Percentiles rank a stretch among this genome's conserved stretches.
Conservation (phyloP, 2,888 invertebrate genomes). For the Portevinia maculata region DNA sequence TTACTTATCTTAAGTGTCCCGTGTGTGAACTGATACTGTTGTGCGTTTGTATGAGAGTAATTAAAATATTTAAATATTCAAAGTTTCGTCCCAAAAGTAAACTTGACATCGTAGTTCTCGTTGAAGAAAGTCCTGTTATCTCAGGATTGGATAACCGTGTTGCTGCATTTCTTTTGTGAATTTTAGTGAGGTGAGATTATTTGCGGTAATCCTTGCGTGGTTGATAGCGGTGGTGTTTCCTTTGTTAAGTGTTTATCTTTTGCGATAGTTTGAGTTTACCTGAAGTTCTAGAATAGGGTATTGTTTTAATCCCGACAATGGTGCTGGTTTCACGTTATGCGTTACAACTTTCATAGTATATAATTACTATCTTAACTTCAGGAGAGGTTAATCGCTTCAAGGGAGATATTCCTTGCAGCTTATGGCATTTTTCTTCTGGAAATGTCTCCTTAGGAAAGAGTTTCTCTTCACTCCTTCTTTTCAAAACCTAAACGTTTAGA, state of each 20-base stretch:
- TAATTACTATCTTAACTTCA: slow-evolving; percentile 45
- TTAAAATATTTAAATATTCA: slow-evolving; percentile 67
- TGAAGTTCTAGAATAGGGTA: slow-evolving; percentile 31
- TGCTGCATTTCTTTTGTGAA: slow-evolving; percentile 58
- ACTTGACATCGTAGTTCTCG: slow-evolving; percentile 2
- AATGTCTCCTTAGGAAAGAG: too few relatives aligned
- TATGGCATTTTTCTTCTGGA: not conserved
- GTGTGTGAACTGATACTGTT: slow-evolving; percentile 43
- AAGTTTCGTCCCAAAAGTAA: slow-evolving; percentile 60
- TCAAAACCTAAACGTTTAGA: too few relatives aligned
- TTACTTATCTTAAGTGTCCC: not conserved
- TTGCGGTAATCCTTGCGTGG: slow-evolving; percentile 46
- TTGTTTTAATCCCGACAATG: slow-evolving; percentile 66
- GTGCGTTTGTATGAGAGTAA: slow-evolving; percentile 60
- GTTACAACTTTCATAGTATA: slow-evolving; percentile 30
- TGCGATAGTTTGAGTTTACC: slow-evolving; percentile 54
- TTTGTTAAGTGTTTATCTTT: slow-evolving; percentile 64
- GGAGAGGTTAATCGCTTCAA: slow-evolving; percentile 27
- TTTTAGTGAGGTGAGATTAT: slow-evolving; percentile 42
- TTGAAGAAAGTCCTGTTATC: slow-evolving; percentile 8
- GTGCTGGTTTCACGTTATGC: slow-evolving; percentile 60
- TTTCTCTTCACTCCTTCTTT: too few relatives aligned
- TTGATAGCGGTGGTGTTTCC: slow-evolving; percentile 8
- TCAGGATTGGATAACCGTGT: slow-evolving; percentile 32
- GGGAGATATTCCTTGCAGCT: not conserved